Conservation (phyloP, 2,797 vertebrate genomes). For the Molossus molossus region DNA sequence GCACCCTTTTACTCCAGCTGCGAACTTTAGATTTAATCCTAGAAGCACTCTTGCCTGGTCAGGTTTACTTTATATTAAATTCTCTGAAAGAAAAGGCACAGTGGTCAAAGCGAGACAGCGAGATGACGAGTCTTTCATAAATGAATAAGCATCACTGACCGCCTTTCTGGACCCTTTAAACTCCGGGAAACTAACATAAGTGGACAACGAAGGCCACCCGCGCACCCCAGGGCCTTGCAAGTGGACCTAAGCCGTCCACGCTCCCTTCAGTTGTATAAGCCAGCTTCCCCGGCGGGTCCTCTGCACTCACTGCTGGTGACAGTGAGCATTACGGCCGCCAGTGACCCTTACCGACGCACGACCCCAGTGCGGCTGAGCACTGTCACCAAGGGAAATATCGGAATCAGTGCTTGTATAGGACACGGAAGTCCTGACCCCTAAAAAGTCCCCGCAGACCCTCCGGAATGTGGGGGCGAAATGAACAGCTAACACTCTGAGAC, state of each 20-base stretch:
- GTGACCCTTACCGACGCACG: constrained; percentile 93
- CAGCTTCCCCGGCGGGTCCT: constrained; percentile 95
- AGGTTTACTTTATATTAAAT: constrained; percentile 89
- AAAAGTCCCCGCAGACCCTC: constrained; percentile 89
- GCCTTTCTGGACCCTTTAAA: constrained; percentile 98
- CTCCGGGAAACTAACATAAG: constrained; percentile 99
- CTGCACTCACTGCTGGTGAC: constrained; percentile 94
- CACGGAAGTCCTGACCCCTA: constrained; percentile 90
- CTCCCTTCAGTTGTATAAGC: constrained; percentile 97
- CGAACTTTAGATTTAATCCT: constrained; percentile 88
- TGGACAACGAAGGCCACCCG: constrained; percentile 94
- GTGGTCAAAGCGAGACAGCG: constrained; percentile 91
- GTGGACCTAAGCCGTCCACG: constrained; percentile 97
- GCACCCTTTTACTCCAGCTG: constrained; percentile 86
- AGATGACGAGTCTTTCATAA: constrained; percentile 92
- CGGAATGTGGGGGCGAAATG: constrained; percentile 88
- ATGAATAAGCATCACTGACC: constrained; percentile 97
- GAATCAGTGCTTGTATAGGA: constrained; percentile 91
- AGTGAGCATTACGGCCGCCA: constrained; percentile 92
- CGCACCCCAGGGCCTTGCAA: constrained; percentile 91
- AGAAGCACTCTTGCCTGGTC: constrained; percentile 86
- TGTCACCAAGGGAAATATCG: constrained; percentile 92
- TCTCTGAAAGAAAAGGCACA: constrained; percentile 86
- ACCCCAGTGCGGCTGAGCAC: constrained; percentile 91
- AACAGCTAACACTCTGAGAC: constrained; percentile 88